These are phyloP conservation scores for Eristalinus aeneus DNA, from an alignment of 2,888 invertebrate species.

Conservation along the genomic window DNA sequence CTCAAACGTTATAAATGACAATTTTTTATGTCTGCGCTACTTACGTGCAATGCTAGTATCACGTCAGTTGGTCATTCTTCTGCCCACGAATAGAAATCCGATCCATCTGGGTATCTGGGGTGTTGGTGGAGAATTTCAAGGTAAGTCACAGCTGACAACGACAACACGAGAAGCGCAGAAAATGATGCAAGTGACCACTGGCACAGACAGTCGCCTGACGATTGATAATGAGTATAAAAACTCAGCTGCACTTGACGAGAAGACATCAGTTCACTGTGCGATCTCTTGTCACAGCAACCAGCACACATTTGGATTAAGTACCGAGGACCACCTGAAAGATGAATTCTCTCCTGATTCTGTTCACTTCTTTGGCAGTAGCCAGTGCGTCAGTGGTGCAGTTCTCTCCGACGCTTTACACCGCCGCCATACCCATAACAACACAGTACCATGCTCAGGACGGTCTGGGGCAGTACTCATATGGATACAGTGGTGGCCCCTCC, in stretches of 20 bases:
- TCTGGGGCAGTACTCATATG: constrained; percentile 84
- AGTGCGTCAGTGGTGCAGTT: constrained; percentile 60
- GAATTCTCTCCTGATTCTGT: constrained; percentile 48
- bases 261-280: constrained; percentile 60
- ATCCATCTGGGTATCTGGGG: constrained; percentile 27
- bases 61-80: neutral
- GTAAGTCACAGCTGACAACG: constrained; percentile 39
- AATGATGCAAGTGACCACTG: constrained; percentile 29
- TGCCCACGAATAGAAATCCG: constrained; percentile 43
- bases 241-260: constrained; percentile 24
- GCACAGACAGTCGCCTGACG: no score
- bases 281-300: constrained; percentile 50
- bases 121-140: constrained; percentile 57
- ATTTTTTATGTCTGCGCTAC: no score
- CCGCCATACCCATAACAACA: constrained; percentile 76
- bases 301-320: constrained; percentile 25
- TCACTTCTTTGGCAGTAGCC: constrained; percentile 30
- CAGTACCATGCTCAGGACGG: constrained; percentile 84
- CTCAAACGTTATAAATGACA: no score
- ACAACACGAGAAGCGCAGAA: neutral
- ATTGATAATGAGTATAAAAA: constrained; percentile 51
- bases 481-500: constrained; percentile 83
- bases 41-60: neutral
- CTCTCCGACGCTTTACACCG: constrained; percentile 63
- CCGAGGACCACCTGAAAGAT: constrained; percentile 16